phyloP scores from a whole-genome alignment of 1,140 invertebrate species.

The Pemphigus obesinymphae region DNA sequence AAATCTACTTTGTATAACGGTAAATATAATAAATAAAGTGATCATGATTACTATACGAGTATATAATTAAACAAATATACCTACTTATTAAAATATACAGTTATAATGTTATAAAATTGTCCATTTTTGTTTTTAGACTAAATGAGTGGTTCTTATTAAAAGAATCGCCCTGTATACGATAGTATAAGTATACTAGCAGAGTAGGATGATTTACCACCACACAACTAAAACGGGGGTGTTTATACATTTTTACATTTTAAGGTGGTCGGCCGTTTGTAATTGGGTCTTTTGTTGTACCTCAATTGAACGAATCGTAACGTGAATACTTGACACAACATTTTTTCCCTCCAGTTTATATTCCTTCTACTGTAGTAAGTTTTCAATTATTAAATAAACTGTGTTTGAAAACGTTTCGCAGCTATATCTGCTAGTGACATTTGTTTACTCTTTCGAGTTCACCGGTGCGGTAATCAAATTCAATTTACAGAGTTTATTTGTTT shows the following conservation, averaged over 20 bases:
- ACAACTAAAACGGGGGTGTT: background rate
- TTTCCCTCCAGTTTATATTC: background rate
- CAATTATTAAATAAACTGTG: constrained; percentile 34
- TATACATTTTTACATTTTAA: background rate
- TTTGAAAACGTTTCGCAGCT: constrained; percentile 26
- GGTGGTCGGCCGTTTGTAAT: constrained; percentile 10
- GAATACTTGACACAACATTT: constrained; percentile 30
- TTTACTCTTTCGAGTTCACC: constrained; percentile 41
- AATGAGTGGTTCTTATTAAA: no score
- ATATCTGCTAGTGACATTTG: constrained; percentile 37
- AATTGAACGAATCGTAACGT: constrained; percentile 34
- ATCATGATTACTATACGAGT: no score
- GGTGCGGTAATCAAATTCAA: constrained; percentile 39
- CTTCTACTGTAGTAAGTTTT: constrained; percentile 33
- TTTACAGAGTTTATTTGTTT: constrained; percentile 34
- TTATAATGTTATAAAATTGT: no score
- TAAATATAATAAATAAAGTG: no score
- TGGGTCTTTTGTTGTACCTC: constrained; percentile 26
- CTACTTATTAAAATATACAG: no score
- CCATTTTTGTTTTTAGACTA: no score
- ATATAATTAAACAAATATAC: no score
- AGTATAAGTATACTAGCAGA: no score
- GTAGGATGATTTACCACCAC: background rate
- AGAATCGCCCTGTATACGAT: no score
- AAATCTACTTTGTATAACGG: no score